A percentile compares a stretch with the other conserved stretches of the same genome.
Evolutionary conservation across 2,797 vertebrate genomes (phyloP).

Genomic region (Hippopotamyrus pictus): DNA sequence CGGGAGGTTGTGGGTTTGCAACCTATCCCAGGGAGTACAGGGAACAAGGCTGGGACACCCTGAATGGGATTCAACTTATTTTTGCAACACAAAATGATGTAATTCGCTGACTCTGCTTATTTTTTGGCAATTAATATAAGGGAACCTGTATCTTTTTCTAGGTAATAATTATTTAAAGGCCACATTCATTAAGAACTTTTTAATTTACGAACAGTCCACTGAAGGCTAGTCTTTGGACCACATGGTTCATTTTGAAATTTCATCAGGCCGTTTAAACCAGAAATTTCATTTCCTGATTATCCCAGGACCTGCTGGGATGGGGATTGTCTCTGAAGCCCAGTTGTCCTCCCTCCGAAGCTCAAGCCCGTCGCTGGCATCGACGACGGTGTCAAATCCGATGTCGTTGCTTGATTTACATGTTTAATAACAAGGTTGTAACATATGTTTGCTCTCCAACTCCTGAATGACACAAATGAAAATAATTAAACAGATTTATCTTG

Average conservation of each 20-base stretch:
- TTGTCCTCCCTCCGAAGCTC: too few relatives aligned
- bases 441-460: not conserved
- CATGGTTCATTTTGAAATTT: not conserved
- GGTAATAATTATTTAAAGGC: not conserved
- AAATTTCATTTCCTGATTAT: not conserved
- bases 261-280: not conserved
- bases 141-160: not conserved
- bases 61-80: not conserved
- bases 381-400: not conserved
- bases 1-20: not conserved
- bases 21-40: not conserved
- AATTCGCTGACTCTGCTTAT: not conserved
- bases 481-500: slow-evolving; percentile 2
- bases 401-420: not conserved
- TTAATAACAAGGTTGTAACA: not conserved
- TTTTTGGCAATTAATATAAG: not conserved
- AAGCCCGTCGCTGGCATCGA: not conserved
- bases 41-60: not conserved
- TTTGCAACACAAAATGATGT: not conserved
- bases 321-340: not conserved
- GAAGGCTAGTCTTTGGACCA: not conserved
- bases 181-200: not conserved
- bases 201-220: not conserved
- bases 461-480: not conserved
- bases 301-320: too few relatives aligned